Percentiles rank a stretch among this genome's conserved stretches.
phyloP scores from a whole-genome alignment of 2,888 invertebrate species.

The Patella pellucida region DNA sequence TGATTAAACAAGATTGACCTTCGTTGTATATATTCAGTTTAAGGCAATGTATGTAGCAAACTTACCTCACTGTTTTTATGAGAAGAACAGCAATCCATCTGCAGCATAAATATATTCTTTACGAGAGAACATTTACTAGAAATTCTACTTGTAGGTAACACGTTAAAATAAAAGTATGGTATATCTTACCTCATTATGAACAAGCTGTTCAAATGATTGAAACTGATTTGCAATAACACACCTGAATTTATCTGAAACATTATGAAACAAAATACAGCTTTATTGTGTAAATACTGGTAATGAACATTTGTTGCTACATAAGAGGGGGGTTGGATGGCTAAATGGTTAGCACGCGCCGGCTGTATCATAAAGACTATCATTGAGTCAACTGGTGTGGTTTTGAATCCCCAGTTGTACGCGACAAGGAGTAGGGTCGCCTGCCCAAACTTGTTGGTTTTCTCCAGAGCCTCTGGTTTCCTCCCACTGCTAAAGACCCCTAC shows the following conservation, averaged over 20 bases:
- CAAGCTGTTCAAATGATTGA: conserved; percentile 84
- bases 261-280: conserved; percentile 7
- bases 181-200: conserved; percentile 75
- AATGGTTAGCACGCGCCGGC: too few species aligned
- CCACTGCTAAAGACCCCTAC: too few species aligned
- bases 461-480: too few species aligned
- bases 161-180: neutral
- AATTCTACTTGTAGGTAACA: neutral
- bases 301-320: neutral
- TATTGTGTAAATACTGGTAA: neutral
- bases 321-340: too few species aligned
- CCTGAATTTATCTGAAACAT: conserved; percentile 76
- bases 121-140: neutral
- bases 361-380: too few species aligned
- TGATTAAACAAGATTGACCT: conserved; percentile 11
- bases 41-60: neutral
- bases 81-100: neutral
- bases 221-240: conserved; percentile 82
- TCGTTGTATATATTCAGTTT: neutral
- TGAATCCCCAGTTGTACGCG: too few species aligned
- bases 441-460: too few species aligned
- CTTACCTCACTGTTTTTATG: neutral
- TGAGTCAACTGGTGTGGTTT: too few species aligned
- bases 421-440: too few species aligned
- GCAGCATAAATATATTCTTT: neutral